Evolutionary conservation across 2,888 invertebrate species (phyloP), one percentile per base, ranked within the genome.

Genomic region (Dasypolia templi): DNA sequence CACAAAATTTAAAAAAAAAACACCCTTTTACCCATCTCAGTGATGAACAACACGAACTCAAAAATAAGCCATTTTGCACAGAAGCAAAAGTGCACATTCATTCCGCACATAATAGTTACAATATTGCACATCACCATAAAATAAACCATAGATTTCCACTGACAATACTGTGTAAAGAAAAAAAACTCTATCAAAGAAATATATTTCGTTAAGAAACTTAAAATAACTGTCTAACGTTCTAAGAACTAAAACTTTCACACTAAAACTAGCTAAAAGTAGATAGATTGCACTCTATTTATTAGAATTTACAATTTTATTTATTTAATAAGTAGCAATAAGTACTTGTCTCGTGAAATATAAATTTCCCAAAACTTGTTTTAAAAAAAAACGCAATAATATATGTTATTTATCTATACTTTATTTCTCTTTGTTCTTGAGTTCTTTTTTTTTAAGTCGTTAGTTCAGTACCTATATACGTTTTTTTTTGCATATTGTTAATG

Each of bases 211-310:
- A 64, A 82, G 63, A 75, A 86, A 78, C 61, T 80, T n/a, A n/a
- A 79, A 83, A 58, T 85, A 59, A 75, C 81, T 79, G 77, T 86
- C 76, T 77, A 78, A 77, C 46, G 85, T 87, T 87, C 87, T 77
- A 83, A 84, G 80, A 87, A 88, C 86, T 86, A 73, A 86, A 87
- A 88, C 72, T 88, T 86, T 89, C 88, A 88, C 91, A 89, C 88
- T 89, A 87, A 87, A 85, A 86, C 88, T 92, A 91, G 91, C 85
- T 89, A 89, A 88, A 72, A 26, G 88, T 92, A 91, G 91, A 85
- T 88, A 90, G 89, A 89, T 87, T 92, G 91, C 92, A 92, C 92
- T 87, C 86, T 85, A 88, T 87, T 88, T 89, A 90, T 82, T 90
- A 87, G 85, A 84, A 85, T 85, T 86, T 85, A 83, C 74, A 84